Evolutionary conservation across 2,113 vertebrate genomes (phyloP), one percentile per base, ranked within the genome.

Genomic region (Phalacrocorax pelagicus): DNA sequence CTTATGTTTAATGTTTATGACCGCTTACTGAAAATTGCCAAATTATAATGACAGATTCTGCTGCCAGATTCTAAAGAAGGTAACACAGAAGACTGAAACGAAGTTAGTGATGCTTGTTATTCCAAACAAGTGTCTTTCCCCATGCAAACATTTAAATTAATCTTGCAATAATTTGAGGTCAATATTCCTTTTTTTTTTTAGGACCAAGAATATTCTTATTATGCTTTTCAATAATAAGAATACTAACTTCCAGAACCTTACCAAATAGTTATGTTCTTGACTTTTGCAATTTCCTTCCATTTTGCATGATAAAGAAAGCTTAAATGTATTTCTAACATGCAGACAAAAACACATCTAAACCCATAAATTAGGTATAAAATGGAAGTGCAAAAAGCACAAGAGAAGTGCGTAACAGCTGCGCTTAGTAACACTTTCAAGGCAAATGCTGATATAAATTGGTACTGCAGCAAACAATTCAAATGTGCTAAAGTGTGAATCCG

Each of bases 251-350:
- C 49, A 51, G 51, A 81, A 94, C 79, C 36, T 88, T 89, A 91
- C 61, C 90, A 89, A 46, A 19, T n/a, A 94, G 86, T 93, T 97
- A 83, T 77, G 40, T 65, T 81, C 87, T 91, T 72, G 89, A 95
- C 94, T 95, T 94, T 57, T 65, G 49, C 63, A 95, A 78, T 96
- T 93, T 97, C 96, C 94, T 97, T 97, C 88, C 78, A 81, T 94
- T 97, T 95, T 93, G 71, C 78, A 79, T 9, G 22, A 57, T 38
- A 91, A 94, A 96, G 86, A 96, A 95, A 95, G 84, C 58, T 92
- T 83, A 69, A 34, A 49, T 17, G 3, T 55, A 81, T 81, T 91
- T 82, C 81, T 58, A 49, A 69, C 44, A 74, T 29, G 30, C 21
- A 90, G 70, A 75, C 15, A 67, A 66, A 42, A 10, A 12, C 9